These are phyloP conservation scores for Tonatia bakeri DNA, from an alignment of 2,113 vertebrate genomes.

Conservation along the genomic window DNA sequence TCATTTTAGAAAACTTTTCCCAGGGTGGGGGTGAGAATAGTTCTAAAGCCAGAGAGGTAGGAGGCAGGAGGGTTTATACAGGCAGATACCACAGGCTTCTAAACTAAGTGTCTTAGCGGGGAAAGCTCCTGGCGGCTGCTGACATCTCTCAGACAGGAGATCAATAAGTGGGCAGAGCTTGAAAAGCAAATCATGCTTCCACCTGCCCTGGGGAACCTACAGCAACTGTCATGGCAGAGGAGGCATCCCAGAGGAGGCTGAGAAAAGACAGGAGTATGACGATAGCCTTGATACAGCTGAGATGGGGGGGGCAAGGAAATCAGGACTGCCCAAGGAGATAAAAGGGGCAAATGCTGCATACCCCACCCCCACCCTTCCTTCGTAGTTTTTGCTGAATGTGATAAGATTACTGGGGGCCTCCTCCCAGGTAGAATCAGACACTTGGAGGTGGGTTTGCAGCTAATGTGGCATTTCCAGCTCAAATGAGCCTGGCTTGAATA, in stretches of 20 bases:
- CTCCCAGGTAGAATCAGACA: slow-evolving; percentile 27
- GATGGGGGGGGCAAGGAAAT: not conserved
- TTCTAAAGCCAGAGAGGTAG: slow-evolving; percentile 67
- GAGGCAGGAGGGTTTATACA: slow-evolving; percentile 46
- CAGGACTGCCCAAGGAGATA: slow-evolving; percentile 40
- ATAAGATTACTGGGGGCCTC: slow-evolving; percentile 24
- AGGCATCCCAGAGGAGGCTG: slow-evolving; percentile 55
- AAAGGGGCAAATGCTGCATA: not conserved
- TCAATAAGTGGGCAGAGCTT: slow-evolving; percentile 76
- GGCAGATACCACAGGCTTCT: slow-evolving; percentile 63
- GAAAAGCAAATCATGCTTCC: slow-evolving; percentile 73
- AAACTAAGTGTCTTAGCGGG: slow-evolving; percentile 64
- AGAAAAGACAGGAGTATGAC: slow-evolving; percentile 48
- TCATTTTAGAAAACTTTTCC: slow-evolving; percentile 69
- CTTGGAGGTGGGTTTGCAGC: not conserved
- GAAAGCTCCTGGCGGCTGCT: slow-evolving; percentile 66
- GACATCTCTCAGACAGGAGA: slow-evolving; percentile 76
- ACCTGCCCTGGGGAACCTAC: slow-evolving; percentile 69
- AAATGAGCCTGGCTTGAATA: not conserved
- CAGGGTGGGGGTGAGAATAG: slow-evolving; percentile 49
- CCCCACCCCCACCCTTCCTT: not conserved
- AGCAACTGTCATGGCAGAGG: slow-evolving; percentile 67
- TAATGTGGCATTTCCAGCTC: slow-evolving; percentile 18
- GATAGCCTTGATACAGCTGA: slow-evolving; percentile 43
- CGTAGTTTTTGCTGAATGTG: not conserved